phyloP scores from a whole-genome alignment of 2,113 vertebrate species.

The Microtus oregoni region DNA sequence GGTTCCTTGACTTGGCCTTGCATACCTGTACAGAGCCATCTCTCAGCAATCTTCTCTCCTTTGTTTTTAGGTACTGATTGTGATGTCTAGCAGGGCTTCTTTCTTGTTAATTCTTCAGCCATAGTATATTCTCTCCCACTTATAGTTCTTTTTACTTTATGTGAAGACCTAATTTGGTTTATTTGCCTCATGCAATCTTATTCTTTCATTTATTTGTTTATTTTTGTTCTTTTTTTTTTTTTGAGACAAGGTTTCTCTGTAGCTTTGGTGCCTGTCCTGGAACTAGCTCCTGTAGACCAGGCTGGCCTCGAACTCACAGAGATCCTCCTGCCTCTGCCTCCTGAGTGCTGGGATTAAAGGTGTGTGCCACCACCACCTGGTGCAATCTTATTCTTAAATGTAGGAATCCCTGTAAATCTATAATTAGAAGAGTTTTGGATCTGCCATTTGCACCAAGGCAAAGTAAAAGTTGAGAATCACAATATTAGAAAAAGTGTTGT shows the following conservation, averaged over 20 bases:
- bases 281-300: no score
- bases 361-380: no score
- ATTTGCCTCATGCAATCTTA: not conserved
- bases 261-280: no score
- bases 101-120: not conserved
- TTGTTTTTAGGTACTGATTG: not conserved
- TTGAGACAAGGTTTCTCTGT: no score
- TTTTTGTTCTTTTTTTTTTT: no score
- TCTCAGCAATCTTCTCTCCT: not conserved
- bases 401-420: slow-evolving; percentile 8
- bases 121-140: not conserved
- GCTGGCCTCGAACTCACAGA: no score
- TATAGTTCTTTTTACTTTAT: not conserved
- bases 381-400: slow-evolving; percentile 11
- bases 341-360: no score
- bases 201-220: not conserved
- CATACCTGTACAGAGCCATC: not conserved
- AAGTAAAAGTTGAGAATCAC: slow-evolving; percentile 48
- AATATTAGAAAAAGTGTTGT: not conserved
- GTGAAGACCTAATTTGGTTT: not conserved
- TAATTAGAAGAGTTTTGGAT: slow-evolving; percentile 24
- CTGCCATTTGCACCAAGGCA: not conserved
- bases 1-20: not conserved
- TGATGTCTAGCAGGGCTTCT: not conserved
- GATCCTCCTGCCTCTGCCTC: no score